phyloP scores from a whole-genome alignment of 1,140 invertebrate species.

The Tetranychus urticae region DNA sequence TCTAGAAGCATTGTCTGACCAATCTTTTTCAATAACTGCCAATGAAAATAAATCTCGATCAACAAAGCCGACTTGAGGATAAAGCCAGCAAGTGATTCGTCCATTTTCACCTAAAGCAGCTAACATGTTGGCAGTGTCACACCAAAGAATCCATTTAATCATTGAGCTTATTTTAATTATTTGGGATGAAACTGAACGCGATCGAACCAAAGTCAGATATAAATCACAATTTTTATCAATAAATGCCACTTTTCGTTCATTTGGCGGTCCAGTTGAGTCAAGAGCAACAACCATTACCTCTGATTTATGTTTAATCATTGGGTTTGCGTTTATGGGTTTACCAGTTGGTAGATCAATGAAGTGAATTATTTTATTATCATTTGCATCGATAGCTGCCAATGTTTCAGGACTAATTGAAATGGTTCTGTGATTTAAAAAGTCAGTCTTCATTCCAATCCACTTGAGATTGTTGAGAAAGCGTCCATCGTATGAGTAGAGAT shows the following conservation, averaged over 20 bases:
- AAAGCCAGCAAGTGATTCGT: constrained; percentile 59
- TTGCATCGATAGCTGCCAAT: constrained; percentile 53
- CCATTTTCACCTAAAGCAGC: constrained; percentile 49
- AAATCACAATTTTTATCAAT: constrained; percentile 59
- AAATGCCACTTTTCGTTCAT: constrained; percentile 44
- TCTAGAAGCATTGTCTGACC: constrained; percentile 28
- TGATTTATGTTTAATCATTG: constrained; percentile 29
- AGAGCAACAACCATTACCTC: constrained; percentile 44
- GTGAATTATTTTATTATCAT: constrained; percentile 54
- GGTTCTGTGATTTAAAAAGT: constrained; percentile 33
- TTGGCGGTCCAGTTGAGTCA: constrained; percentile 44
- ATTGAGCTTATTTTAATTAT: constrained; percentile 50
- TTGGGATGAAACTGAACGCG: constrained; percentile 27
- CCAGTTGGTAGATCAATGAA: constrained; percentile 54
- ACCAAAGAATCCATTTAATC: constrained; percentile 55
- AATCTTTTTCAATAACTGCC: constrained; percentile 37
- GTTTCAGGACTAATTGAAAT: constrained; percentile 47
- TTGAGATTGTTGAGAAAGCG: constrained; percentile 46
- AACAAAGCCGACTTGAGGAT: constrained; percentile 43
- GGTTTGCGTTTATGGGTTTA: constrained; percentile 33
- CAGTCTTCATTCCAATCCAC: constrained; percentile 44
- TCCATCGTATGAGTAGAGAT: constrained; percentile 70
- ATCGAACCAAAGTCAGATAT: constrained; percentile 41
- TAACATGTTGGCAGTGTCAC: constrained; percentile 53
- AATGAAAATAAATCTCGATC: constrained; percentile 42